Percentiles rank a stretch among this genome's conserved stretches.
Conservation (phyloP, 1,140 invertebrate genomes). For the Chionoecetes opilio region DNA sequence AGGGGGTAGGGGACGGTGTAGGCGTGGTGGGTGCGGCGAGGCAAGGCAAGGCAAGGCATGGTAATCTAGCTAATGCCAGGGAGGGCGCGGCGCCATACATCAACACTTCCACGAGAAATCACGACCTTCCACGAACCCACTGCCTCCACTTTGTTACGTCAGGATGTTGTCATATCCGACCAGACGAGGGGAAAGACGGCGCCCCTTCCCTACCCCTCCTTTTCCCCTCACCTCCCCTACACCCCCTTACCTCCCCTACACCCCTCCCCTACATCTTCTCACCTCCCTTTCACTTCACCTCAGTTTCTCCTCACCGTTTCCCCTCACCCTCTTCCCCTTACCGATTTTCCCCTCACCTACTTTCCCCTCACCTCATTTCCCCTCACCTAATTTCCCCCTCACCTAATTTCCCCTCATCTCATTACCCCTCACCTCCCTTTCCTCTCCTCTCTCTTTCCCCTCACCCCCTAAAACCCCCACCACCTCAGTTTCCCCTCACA, state of each 20-base stretch:
- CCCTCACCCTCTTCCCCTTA: no score
- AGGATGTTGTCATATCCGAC: slow-evolving; percentile 74
- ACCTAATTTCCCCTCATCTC: no score
- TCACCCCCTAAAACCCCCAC: no score
- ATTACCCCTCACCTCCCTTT: neutral
- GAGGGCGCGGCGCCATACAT: slow-evolving; percentile 66
- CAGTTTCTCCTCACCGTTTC: no score
- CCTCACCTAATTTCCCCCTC: no score
- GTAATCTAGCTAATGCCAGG: slow-evolving; percentile 76
- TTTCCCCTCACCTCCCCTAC: no score
- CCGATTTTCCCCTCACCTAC: no score
- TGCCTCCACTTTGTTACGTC: slow-evolving; percentile 63
- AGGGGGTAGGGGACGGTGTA: neutral
- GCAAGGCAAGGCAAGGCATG: neutral
- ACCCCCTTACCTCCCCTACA: no score
- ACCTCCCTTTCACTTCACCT: neutral
- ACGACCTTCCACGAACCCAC: slow-evolving; percentile 65
- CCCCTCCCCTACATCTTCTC: neutral
- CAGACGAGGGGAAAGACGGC: neutral
- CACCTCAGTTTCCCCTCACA: neutral
- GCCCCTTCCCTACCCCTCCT: neutral
- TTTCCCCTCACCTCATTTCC: neutral
- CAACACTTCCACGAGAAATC: slow-evolving; percentile 77
- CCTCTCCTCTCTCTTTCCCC: no score
- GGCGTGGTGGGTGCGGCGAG: no score